Base-by-base conservation (phyloP, 37 sponge, comb jelly and placozoan genomes). In the Halichondria panicea region DNA sequence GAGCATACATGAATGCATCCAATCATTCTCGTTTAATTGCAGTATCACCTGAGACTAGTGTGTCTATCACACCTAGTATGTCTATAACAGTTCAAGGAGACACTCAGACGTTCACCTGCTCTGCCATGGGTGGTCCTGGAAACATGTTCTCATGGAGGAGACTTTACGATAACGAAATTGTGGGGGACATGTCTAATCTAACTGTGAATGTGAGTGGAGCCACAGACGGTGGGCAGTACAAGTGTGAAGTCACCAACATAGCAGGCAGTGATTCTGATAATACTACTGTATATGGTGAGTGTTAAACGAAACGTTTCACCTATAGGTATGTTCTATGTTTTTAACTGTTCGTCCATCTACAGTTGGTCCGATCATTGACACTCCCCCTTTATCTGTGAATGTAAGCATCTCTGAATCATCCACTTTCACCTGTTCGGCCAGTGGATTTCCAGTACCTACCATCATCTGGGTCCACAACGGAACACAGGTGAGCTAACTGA, bases 381-480 rank as follows among this genome's bases (percentile, higher is more conserved):
- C 12, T 0, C 4, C n/a, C 43, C 89, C 89, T 19, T 3, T 36
- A 9, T 46, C 43, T 37, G 33, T 12, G 0, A 72, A 81, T 63
- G 74, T 78, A 19, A 70, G 69, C 3, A 36, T 34, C 1, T 19
- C 27, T 25, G 78, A 77, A 18, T 15, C 30, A 7, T 32, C 54
- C 19, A 46, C 34, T 8, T 35, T 88, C 30, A 34, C 3, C 37
- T 88, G 89, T 71, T 43, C 0, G 7, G 84, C 67, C 9, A 46
- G 33, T 71, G 84, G 89, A 13, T 77, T 71, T 34, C 77, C 81
- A n/a, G 31, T 68, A 34, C 81, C 78, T 21, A 36, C 43, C 41
- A 77, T 84, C 27, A n/a, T 25, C 9, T 88, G 88, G 88, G 64
- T 36, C 41, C 88, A 90, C 48, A 85, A 85, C 72, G 78, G 62